Percentiles rank a stretch among this genome's conserved stretches.
These are phyloP conservation scores for Pharmacophagus antenor DNA, from an alignment of 2,888 invertebrate genomes.

Conservation along the genomic window DNA sequence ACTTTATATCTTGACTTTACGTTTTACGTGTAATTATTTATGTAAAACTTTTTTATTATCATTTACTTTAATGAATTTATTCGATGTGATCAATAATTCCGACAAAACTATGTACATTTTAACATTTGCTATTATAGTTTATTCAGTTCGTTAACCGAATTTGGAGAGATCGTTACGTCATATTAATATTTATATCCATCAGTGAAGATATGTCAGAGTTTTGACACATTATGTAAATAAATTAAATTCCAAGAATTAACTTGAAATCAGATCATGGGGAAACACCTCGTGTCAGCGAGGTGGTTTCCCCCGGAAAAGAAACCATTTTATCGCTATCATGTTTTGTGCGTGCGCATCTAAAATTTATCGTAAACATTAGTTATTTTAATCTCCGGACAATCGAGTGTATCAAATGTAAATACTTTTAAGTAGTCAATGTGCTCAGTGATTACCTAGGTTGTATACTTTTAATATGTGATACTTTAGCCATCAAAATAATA, in stretches of 20 bases:
- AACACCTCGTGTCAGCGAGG: not conserved
- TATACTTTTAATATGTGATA: too few species aligned
- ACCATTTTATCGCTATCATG: not conserved
- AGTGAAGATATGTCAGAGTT: not conserved
- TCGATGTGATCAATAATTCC: not conserved
- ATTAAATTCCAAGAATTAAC: not conserved
- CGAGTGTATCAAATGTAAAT: too few species aligned
- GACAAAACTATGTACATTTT: not conserved
- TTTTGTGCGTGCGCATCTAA: not conserved
- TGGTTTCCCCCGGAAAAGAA: too few species aligned
- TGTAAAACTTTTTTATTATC: not conserved
- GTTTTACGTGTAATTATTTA: not conserved
- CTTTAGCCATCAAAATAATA: too few species aligned
- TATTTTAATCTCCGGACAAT: not conserved
- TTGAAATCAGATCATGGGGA: not conserved
- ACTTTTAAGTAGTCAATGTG: too few species aligned
- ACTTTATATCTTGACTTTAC: not conserved
- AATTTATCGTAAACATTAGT: not conserved
- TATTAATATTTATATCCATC: not conserved
- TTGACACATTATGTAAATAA: not conserved
- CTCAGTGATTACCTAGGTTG: too few species aligned
- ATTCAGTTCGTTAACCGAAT: not conserved
- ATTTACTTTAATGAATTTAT: not conserved
- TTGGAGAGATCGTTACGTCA: not conserved
- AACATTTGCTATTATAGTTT: not conserved